Base-by-base conservation (phyloP, 2,797 vertebrate genomes). In the Girardinus metallicus region DNA sequence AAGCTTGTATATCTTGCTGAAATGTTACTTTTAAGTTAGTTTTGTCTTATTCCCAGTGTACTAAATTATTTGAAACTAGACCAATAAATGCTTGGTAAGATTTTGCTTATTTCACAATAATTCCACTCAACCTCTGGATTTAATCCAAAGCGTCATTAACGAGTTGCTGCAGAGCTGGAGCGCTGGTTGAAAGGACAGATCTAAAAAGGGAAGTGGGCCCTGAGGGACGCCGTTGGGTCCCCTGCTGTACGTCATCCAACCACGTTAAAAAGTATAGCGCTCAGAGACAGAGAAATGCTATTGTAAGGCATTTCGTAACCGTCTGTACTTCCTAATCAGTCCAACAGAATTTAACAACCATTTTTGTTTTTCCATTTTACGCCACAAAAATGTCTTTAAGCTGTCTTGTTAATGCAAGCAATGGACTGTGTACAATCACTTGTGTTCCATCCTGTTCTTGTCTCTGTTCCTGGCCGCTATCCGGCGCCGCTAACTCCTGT, bases 401-500 rank as follows among this genome's bases (percentile, higher is more conserved):
- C 68, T 43, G 3, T 71, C n/a, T 43, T n/a, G 62, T 26, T 72
- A 26, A 55, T 26, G 36, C 44, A 79, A 64, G 39, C 53, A 79
- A 77, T 75, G 46, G 39, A 77, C 62, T n/a, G 34, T 73, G 75
- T 29, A 43, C 26, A 75, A 77, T 71, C 49, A 77, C 77, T 68
- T 12, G 8, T 51, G 34, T 66, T 46, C 26, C 12, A 3, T 75
- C 74, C 74, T 26, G 47, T 44, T 72, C 44, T 49, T 47, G 41
- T 47, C 2, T 47, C 60, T 74, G 2, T 71, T 66, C 57, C 57
- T 76, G 80, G 36, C 34, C 26, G 13, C 31, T 55, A 49, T 72
- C 13, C 64, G 29, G 13, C 66, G 71, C 85, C 57, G 79, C 77
- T 74, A 78, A 39, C 76, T 64, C 60, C 64, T 66, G 53, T 78